These are phyloP conservation scores for Drosophila kohkoa DNA, from an alignment of 1,140 invertebrate genomes.

Conservation along the genomic window DNA sequence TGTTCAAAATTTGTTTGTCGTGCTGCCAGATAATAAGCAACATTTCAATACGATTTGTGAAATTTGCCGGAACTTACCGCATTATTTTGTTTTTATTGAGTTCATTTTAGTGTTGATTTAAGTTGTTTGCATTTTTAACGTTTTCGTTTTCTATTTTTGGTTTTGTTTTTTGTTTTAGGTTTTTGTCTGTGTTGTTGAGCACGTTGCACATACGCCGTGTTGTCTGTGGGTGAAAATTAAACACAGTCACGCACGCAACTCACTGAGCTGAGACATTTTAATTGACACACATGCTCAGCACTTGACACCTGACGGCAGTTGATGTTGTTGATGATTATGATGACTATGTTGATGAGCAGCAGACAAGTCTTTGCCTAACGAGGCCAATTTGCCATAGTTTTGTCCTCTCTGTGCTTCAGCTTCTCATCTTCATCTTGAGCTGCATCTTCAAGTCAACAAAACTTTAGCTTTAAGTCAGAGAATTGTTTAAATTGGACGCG, in stretches of 20 bases:
- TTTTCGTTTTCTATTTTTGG: conserved; percentile 13
- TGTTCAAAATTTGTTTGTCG: conserved; percentile 23
- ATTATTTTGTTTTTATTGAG: conserved; percentile 21
- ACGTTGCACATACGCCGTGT: conserved; percentile 40
- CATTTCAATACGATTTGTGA: conserved; percentile 36
- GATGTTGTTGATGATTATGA: conserved; percentile 36
- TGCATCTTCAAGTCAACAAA: conserved; percentile 11
- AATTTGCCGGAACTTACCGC: conserved; percentile 38
- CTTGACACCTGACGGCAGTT: conserved; percentile 58
- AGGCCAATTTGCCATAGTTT: conserved; percentile 47
- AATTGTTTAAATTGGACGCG: conserved; percentile 31
- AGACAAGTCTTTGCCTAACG: conserved; percentile 45
- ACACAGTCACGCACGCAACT: conserved; percentile 69
- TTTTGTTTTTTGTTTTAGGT: not conserved
- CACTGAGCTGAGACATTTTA: conserved; percentile 76
- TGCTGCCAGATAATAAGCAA: conserved; percentile 53
- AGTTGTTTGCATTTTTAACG: conserved; percentile 1
- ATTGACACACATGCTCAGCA: conserved; percentile 75
- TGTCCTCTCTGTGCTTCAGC: conserved; percentile 6
- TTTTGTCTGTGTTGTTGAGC: conserved; percentile 26
- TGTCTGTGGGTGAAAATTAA: conserved; percentile 58
- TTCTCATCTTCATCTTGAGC: not conserved
- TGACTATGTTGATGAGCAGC: conserved; percentile 41
- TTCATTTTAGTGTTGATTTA: conserved; percentile 2
- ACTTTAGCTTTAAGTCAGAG: not conserved